Conservation (phyloP, 2,888 invertebrate species). For the Caenorhabditis wallacei region DNA sequence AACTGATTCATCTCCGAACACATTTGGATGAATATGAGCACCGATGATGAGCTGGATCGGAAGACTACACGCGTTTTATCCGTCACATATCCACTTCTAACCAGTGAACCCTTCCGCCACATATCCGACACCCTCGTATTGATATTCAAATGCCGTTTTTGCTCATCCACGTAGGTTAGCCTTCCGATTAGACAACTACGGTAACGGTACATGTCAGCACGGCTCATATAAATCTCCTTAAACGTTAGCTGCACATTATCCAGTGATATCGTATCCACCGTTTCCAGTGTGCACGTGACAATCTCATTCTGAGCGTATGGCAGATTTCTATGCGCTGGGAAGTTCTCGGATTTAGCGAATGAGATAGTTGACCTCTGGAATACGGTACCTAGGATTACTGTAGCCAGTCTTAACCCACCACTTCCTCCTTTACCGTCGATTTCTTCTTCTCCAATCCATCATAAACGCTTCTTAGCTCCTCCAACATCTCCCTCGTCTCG, state of each 20-base stretch:
- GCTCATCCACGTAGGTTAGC: constrained; percentile 85
- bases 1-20: constrained; percentile 99
- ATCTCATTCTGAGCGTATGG: neutral
- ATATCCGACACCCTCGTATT: constrained; percentile 64
- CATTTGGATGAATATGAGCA: constrained; percentile 90
- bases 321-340: no score
- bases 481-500: neutral
- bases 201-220: constrained; percentile 98
- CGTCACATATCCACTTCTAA: constrained; percentile 90
- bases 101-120: constrained; percentile 67
- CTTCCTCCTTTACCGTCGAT: neutral
- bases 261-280: constrained; percentile 83
- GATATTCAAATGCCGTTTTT: constrained; percentile 61
- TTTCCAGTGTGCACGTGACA: constrained; percentile 38
- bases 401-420: neutral
- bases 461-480: neutral
- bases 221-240: constrained; percentile 97
- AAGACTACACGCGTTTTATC: constrained; percentile 97
- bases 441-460: constrained; percentile 12
- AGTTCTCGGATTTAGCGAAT: neutral
- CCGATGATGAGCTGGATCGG: constrained; percentile 96
- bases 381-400: neutral
- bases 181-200: constrained; percentile 92
- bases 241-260: constrained; percentile 98
- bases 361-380: constrained; percentile 27